phyloP scores from a whole-genome alignment of 2,888 invertebrate species.

The Temnothorax ravouxi region DNA sequence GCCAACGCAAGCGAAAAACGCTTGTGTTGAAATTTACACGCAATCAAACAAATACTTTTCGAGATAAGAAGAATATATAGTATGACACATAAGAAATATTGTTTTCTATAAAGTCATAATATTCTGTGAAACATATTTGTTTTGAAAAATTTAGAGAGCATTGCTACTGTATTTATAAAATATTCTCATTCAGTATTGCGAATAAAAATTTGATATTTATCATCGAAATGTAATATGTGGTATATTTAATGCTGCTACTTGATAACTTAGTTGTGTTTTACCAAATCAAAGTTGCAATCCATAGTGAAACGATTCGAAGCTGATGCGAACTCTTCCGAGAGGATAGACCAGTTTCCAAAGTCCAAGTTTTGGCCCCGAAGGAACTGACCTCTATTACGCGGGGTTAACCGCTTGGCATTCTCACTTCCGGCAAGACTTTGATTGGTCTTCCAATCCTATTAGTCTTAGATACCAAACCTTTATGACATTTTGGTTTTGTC shows the following conservation, averaged over 20 bases:
- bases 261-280: slow-evolving; percentile 70
- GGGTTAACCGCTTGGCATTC: slow-evolving; percentile 85
- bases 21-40: slow-evolving; percentile 5
- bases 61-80: neutral
- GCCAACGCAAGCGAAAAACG: neutral
- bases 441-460: slow-evolving; percentile 85
- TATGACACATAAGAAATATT: neutral
- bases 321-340: slow-evolving; percentile 65
- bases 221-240: neutral
- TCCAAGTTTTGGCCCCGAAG: slow-evolving; percentile 82
- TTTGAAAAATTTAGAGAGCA: neutral
- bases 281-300: slow-evolving; percentile 78
- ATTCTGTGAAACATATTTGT: neutral
- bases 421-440: slow-evolving; percentile 84
- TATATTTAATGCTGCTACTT: neutral
- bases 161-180: neutral
- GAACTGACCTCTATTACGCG: slow-evolving; percentile 85
- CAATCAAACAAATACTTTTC: neutral
- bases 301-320: slow-evolving; percentile 69
- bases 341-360: slow-evolving; percentile 78
- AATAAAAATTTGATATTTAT: neutral
- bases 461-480: slow-evolving; percentile 77
- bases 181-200: neutral
- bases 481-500: slow-evolving; percentile 55
- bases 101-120: neutral